phyloP scores from a whole-genome alignment of 2,888 invertebrate species.

The Spodoptera exigua region DNA sequence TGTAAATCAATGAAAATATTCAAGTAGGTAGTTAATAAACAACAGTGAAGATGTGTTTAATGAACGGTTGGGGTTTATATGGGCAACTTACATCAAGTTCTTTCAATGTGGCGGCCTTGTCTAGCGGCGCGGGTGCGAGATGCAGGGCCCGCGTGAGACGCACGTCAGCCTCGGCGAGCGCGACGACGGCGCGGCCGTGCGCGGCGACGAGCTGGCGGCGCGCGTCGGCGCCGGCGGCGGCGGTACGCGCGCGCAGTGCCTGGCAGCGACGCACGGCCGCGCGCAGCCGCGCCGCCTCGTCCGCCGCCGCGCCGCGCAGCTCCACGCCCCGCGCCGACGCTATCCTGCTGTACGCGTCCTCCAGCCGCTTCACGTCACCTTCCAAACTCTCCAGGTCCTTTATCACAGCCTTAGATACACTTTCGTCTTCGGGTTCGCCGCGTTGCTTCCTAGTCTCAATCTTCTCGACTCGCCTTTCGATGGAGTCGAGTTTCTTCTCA shows the following conservation, averaged over 20 bases:
- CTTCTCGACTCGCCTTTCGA: constrained; percentile 90
- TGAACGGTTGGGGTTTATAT: neutral
- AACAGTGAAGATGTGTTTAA: neutral
- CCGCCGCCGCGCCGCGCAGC: constrained; percentile 90
- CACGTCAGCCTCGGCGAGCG: constrained; percentile 92
- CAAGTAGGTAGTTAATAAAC: too few relatives aligned
- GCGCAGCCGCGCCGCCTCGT: constrained; percentile 91
- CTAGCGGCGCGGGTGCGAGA: constrained; percentile 85
- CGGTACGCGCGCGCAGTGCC: constrained; percentile 89
- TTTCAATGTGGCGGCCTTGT: constrained; percentile 77
- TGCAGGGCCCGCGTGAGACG: constrained; percentile 92
- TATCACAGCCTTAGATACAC: constrained; percentile 89
- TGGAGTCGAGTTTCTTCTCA: constrained; percentile 89
- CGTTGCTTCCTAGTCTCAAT: constrained; percentile 82
- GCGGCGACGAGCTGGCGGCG: constrained; percentile 92
- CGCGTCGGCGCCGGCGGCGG: constrained; percentile 89
- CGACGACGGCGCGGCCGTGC: constrained; percentile 92
- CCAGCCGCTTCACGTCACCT: constrained; percentile 90
- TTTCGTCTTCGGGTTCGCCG: constrained; percentile 84
- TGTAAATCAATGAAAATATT: too few relatives aligned
- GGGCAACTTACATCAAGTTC: constrained; percentile 84
- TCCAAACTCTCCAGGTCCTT: constrained; percentile 90
- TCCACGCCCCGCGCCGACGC: constrained; percentile 91
- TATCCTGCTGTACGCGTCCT: constrained; percentile 92
- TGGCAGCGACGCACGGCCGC: constrained; percentile 91